Conservation (phyloP, 1,140 invertebrate genomes). For the Habropoda laboriosa region DNA sequence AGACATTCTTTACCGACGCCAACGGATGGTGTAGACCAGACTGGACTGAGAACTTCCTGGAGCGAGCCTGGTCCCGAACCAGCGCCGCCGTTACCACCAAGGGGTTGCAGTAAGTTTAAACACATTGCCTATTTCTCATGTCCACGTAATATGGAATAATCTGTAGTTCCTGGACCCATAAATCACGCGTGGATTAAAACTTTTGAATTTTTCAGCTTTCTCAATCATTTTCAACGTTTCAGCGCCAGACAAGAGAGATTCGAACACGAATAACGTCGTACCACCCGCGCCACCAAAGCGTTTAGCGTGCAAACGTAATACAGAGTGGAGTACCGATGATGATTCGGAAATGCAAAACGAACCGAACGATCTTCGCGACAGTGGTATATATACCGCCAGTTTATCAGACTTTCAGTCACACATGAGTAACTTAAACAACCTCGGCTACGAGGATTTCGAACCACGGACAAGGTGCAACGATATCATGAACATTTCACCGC, state of each 20-base stretch:
- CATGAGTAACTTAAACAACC: constrained; percentile 83
- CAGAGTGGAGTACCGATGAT: constrained; percentile 78
- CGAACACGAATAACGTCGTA: constrained; percentile 72
- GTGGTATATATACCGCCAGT: constrained; percentile 83
- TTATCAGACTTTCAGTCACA: constrained; percentile 79
- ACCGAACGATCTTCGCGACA: constrained; percentile 82
- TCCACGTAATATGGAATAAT: neutral
- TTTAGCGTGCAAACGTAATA: constrained; percentile 81
- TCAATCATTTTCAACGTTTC: constrained; percentile 47
- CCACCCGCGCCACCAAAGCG: constrained; percentile 85
- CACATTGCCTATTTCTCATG: neutral
- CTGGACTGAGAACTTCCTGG: constrained; percentile 83
- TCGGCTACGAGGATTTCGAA: constrained; percentile 84
- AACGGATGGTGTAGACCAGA: constrained; percentile 77
- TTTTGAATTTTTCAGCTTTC: no score
- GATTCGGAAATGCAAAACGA: constrained; percentile 73
- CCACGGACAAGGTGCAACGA: constrained; percentile 79
- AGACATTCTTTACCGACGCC: constrained; percentile 82
- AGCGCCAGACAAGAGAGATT: constrained; percentile 84
- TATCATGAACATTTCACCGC: constrained; percentile 80
- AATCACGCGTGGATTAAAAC: neutral
- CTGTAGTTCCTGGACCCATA: neutral
- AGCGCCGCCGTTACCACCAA: constrained; percentile 84
- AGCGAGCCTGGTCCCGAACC: constrained; percentile 83
- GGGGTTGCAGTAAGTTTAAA: constrained; percentile 83